phyloP scores from a whole-genome alignment of 2,888 invertebrate species.

The Cephus rjabovi region DNA sequence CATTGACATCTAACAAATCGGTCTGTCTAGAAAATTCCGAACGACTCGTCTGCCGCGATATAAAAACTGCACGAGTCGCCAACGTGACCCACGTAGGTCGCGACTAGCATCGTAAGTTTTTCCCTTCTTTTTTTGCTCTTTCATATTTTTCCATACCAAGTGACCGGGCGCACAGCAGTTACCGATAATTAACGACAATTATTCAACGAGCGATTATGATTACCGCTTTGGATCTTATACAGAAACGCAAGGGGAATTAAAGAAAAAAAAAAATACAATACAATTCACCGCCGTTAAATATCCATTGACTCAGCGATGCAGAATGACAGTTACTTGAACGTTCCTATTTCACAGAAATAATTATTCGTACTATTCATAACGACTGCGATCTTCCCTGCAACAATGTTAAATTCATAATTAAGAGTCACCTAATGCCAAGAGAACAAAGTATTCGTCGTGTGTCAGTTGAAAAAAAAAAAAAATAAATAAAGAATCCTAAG shows the following conservation, averaged over 20 bases:
- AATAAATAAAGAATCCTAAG: background rate
- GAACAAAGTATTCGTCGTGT: background rate
- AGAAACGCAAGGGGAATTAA: background rate
- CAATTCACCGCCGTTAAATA: background rate
- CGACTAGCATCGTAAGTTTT: background rate
- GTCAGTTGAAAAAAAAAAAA: background rate
- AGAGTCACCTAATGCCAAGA: background rate
- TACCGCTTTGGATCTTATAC: background rate
- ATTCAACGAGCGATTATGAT: background rate
- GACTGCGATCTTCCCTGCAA: background rate
- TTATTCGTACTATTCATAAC: background rate
- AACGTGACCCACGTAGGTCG: background rate
- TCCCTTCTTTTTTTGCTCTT: background rate
- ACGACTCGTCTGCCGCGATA: background rate
- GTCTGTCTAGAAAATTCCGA: background rate
- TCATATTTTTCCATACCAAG: background rate
- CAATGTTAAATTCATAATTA: background rate
- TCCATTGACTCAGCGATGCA: background rate
- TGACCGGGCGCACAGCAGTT: background rate
- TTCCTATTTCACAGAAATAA: background rate
- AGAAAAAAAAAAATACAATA: background rate
- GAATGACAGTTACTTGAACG: background rate
- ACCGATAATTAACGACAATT: background rate
- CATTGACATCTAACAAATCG: background rate
- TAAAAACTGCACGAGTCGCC: background rate